A percentile compares a stretch with the other conserved stretches of the same genome.
Conservation (phyloP, 53 echinoderm and acorn worm genomes). For the Apostichopus leukothele region DNA sequence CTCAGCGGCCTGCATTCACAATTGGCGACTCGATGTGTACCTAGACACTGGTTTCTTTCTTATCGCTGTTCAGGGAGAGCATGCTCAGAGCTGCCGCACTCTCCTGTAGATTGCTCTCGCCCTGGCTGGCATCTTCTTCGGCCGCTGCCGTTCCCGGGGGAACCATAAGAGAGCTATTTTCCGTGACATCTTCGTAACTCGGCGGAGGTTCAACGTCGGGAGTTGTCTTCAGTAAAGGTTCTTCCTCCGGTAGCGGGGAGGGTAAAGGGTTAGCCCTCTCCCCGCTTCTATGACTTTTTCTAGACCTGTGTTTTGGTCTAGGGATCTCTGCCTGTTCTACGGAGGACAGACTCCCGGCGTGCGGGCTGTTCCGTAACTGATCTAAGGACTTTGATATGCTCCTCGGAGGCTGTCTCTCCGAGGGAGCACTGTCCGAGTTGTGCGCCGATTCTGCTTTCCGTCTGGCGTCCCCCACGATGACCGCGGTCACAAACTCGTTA, state of each 20-base stretch:
- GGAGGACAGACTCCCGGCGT: slow-evolving; percentile 39
- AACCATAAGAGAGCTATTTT: neutral
- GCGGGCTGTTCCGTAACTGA: slow-evolving; percentile 14
- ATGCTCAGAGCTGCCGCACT: slow-evolving; percentile 1
- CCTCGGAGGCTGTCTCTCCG: neutral
- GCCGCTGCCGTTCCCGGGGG: neutral
- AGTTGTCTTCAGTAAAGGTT: neutral
- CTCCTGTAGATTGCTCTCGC: neutral
- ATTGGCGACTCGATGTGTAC: neutral
- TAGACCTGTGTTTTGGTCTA: slow-evolving; percentile 16
- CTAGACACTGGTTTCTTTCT: slow-evolving; percentile 45
- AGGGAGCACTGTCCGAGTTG: slow-evolving; percentile 20
- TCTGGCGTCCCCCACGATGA: slow-evolving; percentile 36
- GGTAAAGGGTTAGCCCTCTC: slow-evolving; percentile 1
- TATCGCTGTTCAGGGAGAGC: slow-evolving; percentile 30
- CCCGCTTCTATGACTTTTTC: neutral
- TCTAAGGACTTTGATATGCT: slow-evolving; percentile 46
- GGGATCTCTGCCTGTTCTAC: slow-evolving; percentile 28
- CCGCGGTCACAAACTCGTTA: slow-evolving; percentile 35
- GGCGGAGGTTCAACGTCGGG: slow-evolving; percentile 14
- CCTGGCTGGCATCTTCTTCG: neutral
- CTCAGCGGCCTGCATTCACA: too few species aligned
- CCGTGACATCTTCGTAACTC: slow-evolving; percentile 41
- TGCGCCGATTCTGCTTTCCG: neutral
- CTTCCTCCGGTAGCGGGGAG: slow-evolving; percentile 19